Percentiles rank a stretch among this genome's conserved stretches.
Conservation (phyloP, 1,140 invertebrate species). For the roundworm (Caenorhabditis elegans) region DNA sequence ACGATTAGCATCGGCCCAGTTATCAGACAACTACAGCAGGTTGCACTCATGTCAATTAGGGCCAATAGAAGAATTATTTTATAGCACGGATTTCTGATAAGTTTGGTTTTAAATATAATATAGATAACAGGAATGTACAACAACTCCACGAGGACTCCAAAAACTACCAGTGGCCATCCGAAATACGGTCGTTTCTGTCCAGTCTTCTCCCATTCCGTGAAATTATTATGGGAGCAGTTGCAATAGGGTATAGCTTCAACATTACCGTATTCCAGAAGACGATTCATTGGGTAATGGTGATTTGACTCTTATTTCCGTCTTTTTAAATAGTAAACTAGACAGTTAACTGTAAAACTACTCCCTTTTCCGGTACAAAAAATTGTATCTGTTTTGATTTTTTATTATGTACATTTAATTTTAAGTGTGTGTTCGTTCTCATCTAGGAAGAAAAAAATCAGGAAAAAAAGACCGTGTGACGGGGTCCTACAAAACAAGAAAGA, state of each 20-base stretch:
- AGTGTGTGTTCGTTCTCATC: too few relatives aligned
- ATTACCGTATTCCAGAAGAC: neutral
- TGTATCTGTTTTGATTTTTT: too few relatives aligned
- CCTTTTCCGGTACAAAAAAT: too few relatives aligned
- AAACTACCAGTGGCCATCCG: neutral
- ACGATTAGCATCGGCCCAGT: constrained; percentile 17
- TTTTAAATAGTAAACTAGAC: too few relatives aligned
- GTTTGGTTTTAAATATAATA: constrained; percentile 19
- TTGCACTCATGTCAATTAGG: constrained; percentile 20
- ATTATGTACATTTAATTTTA: too few relatives aligned
- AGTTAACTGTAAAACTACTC: too few relatives aligned
- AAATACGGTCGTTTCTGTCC: neutral
- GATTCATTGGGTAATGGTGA: too few relatives aligned
- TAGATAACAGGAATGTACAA: constrained; percentile 26
- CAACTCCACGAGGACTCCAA: constrained; percentile 6
- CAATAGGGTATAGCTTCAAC: neutral
- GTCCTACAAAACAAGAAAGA: too few relatives aligned
- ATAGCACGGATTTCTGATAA: constrained; percentile 8
- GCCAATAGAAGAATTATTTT: neutral
- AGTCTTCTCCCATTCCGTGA: neutral
- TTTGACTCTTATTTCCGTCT: too few relatives aligned
- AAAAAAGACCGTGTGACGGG: too few relatives aligned
- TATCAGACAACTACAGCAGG: constrained; percentile 22
- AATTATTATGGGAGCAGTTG: neutral
- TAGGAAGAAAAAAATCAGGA: too few relatives aligned